phyloP scores from a whole-genome alignment of 2,888 invertebrate species.

The Acanthoscelides obtectus region DNA sequence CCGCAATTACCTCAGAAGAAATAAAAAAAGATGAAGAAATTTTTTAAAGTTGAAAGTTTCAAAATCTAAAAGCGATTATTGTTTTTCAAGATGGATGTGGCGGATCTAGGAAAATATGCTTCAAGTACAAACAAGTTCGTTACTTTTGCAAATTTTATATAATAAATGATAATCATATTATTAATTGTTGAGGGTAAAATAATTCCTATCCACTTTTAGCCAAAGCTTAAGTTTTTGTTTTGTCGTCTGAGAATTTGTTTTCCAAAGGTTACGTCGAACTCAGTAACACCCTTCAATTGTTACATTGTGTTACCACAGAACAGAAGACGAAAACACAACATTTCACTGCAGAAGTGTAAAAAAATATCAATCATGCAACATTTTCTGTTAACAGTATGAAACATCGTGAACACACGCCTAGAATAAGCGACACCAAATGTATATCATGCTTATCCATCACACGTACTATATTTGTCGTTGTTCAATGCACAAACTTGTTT shows the following conservation, averaged over 20 bases:
- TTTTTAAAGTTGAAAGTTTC: slow-evolving; percentile 4
- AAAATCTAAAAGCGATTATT: slow-evolving; percentile 14
- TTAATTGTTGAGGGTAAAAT: slow-evolving; percentile 46
- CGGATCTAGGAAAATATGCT: slow-evolving; percentile 54
- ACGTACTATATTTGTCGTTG: too few species aligned
- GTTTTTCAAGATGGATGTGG: slow-evolving; percentile 35
- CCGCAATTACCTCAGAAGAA: slow-evolving; percentile 39
- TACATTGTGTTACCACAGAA: too few species aligned
- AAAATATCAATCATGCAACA: too few species aligned
- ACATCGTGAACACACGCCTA: too few species aligned
- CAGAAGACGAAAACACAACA: too few species aligned
- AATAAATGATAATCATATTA: slow-evolving; percentile 44
- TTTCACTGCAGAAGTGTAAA: too few species aligned
- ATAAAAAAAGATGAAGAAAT: slow-evolving; percentile 16
- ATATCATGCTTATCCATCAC: too few species aligned
- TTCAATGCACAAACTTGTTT: too few species aligned
- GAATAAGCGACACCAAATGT: too few species aligned
- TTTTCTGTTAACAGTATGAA: too few species aligned
- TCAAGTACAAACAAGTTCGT: slow-evolving; percentile 67
- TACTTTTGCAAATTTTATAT: slow-evolving; percentile 71
- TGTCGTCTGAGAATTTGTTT: slow-evolving; percentile 6
- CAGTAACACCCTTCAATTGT: background rate
- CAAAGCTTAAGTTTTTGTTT: slow-evolving; percentile 29
- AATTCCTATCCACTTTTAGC: slow-evolving; percentile 41
- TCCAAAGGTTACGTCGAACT: slow-evolving; percentile 4